A percentile compares a stretch with the other conserved stretches of the same genome.
phyloP scores from a whole-genome alignment of 2,797 vertebrate genomes.

The Hipposideros larvatus region DNA sequence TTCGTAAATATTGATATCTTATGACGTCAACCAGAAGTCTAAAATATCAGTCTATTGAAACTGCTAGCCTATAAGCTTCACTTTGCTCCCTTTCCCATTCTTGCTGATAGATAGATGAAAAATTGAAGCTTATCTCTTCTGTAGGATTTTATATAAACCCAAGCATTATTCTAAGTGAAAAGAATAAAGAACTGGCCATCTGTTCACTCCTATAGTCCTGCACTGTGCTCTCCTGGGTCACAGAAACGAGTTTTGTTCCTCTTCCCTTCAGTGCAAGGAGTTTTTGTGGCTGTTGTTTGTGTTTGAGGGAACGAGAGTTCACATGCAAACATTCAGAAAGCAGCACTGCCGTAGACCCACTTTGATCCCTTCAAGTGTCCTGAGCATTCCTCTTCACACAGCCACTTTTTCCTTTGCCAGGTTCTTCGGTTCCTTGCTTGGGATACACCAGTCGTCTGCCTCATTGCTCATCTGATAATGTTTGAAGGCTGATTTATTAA shows the following conservation, averaged over 20 bases:
- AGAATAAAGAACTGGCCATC: constrained; percentile 6
- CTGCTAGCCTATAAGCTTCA: neutral
- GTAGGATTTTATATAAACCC: neutral
- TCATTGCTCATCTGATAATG: constrained; percentile 94
- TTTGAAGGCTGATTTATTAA: constrained; percentile 96
- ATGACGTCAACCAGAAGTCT: neutral
- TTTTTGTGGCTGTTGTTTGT: constrained; percentile 3
- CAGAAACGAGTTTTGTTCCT: constrained; percentile 27
- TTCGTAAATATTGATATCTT: constrained; percentile 21
- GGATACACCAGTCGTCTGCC: constrained; percentile 98
- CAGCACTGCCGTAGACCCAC: constrained; percentile 44
- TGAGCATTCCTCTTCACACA: constrained; percentile 79
- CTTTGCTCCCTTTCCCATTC: neutral
- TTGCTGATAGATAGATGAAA: neutral
- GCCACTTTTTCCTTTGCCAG: constrained; percentile 90
- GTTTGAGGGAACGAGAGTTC: constrained; percentile 8
- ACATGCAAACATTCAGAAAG: constrained; percentile 50
- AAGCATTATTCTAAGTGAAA: neutral
- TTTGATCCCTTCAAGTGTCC: constrained; percentile 77
- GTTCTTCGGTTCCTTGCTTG: constrained; percentile 95
- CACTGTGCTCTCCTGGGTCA: neutral
- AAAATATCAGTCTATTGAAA: neutral
- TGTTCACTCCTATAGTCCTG: neutral
- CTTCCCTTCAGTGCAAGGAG: constrained; percentile 2
- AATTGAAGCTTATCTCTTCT: neutral